Base-by-base conservation (phyloP, 2,888 invertebrate species). In the Eristalinus aeneus region DNA sequence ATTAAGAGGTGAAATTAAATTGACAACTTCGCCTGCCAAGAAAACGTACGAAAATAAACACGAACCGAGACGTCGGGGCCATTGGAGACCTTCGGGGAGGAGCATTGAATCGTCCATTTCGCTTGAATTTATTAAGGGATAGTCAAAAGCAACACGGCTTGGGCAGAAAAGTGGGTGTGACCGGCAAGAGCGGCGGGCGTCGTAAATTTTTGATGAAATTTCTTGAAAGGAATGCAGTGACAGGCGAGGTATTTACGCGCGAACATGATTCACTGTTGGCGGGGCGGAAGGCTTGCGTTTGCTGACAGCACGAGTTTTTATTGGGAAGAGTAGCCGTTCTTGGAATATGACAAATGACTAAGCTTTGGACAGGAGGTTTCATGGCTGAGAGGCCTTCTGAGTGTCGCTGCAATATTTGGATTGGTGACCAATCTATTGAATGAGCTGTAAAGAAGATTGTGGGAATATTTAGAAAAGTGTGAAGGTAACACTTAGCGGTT, bases 1-100 rank as follows among this genome's bases (percentile, higher is more conserved):
- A 32, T 63, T 64, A 68, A 2, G 58, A 56, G 27, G 12, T 31
- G 67, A 73, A 73, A 64, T 68, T 67, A 77, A 77, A 82, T 77
- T 82, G 82, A 67, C 32, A 74, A 74, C 69, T 74, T 56, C 4
- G n/a, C 36, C 31, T 81, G 85, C 76, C 85, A 85, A 81, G 68
- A 85, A 85, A 79, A 69, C n/a, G 11, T 6, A 23, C 20, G 27
- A 16, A 31, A 31, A n/a, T 16, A 22, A 32, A 68, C n/a, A n/a
- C 16, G 10, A 36, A 31, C 10, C 31, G 5, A 34, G 64, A 22
- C 27, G 22, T 12, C 16, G 32, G 32, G 39, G 10, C n/a, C n/a
- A 39, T 8, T 16, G 27, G n/a, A 39, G 53, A 36, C 23, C 56
- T 16, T 8, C n/a, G 54, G 67, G 79, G 79, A 60, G 79, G 73